These are phyloP conservation scores for Uria lomvia DNA, from an alignment of 2,113 vertebrate species.

Conservation along the genomic window DNA sequence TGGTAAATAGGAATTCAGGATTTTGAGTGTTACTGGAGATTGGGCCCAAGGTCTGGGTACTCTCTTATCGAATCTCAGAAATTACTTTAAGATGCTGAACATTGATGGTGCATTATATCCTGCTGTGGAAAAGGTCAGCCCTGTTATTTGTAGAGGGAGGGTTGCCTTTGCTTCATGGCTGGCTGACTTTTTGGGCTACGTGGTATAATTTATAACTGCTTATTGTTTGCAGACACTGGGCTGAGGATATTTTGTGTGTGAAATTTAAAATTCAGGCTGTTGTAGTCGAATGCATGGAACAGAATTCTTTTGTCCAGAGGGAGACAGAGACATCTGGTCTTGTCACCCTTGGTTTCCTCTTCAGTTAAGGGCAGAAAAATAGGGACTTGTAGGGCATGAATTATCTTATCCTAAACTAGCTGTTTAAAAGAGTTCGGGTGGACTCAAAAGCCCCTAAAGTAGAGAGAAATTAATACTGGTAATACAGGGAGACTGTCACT, in stretches of 20 bases:
- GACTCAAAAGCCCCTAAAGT: neutral
- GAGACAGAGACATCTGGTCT: neutral
- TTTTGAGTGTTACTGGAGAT: neutral
- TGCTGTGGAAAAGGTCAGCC: constrained; percentile 29
- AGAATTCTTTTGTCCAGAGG: neutral
- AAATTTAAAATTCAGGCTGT: neutral
- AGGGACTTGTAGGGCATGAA: neutral
- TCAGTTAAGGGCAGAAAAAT: neutral
- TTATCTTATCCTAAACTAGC: neutral
- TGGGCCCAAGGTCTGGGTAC: neutral
- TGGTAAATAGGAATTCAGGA: neutral
- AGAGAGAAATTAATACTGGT: neutral
- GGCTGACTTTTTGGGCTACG: constrained; percentile 18
- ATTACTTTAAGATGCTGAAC: constrained; percentile 14
- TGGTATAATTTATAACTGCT: constrained; percentile 9
- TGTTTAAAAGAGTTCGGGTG: neutral
- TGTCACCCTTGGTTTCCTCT: neutral
- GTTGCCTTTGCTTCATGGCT: neutral
- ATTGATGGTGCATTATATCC: constrained; percentile 6
- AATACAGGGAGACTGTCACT: neutral
- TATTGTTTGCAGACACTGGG: neutral
- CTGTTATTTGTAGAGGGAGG: constrained; percentile 1
- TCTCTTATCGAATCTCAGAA: neutral
- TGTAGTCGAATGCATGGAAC: neutral
- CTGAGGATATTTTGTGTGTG: neutral